Evolutionary conservation across 1,140 invertebrate species (phyloP).

Genomic region (Orius insidiosus): DNA sequence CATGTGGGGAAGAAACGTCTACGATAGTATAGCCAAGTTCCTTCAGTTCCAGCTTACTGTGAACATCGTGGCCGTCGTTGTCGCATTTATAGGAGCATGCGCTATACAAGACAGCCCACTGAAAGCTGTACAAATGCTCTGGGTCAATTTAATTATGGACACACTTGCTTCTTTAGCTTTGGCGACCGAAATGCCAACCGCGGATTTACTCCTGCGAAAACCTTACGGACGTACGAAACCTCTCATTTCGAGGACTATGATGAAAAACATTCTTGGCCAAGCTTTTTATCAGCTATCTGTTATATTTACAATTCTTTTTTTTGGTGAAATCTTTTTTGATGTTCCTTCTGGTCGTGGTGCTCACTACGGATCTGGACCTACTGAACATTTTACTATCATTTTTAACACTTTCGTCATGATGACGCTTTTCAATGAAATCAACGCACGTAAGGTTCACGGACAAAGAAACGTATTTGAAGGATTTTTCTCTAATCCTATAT

Average conservation of each 20-base stretch:
- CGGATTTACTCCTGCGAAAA: conserved; percentile 82
- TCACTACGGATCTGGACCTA: conserved; percentile 41
- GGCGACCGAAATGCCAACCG: conserved; percentile 94
- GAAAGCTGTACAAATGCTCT: conserved; percentile 99
- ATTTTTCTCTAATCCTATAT: conserved; percentile 94
- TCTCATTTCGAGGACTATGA: conserved; percentile 95
- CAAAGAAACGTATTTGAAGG: conserved; percentile 94
- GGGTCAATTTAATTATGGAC: conserved; percentile 99
- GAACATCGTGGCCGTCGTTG: conserved; percentile 94
- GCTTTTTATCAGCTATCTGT: conserved; percentile 88
- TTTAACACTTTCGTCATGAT: conserved; percentile 99
- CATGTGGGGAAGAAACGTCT: conserved; percentile 99
- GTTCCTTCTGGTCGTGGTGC: conserved; percentile 72
- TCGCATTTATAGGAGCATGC: conserved; percentile 95
- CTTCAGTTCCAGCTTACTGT: conserved; percentile 97
- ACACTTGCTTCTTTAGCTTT: conserved; percentile 93
- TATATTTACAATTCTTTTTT: conserved; percentile 86
- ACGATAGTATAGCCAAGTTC: conserved; percentile 99
- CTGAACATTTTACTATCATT: conserved; percentile 95
- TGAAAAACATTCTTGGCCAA: conserved; percentile 98
- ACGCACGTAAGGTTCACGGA: conserved; percentile 97
- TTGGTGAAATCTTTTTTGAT: conserved; percentile 72
- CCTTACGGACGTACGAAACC: conserved; percentile 97
- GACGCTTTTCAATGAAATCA: conserved; percentile 99
- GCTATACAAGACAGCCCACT: conserved; percentile 86